phyloP scores from a whole-genome alignment of 2,797 vertebrate species.

The Taenioides sp. region DNA sequence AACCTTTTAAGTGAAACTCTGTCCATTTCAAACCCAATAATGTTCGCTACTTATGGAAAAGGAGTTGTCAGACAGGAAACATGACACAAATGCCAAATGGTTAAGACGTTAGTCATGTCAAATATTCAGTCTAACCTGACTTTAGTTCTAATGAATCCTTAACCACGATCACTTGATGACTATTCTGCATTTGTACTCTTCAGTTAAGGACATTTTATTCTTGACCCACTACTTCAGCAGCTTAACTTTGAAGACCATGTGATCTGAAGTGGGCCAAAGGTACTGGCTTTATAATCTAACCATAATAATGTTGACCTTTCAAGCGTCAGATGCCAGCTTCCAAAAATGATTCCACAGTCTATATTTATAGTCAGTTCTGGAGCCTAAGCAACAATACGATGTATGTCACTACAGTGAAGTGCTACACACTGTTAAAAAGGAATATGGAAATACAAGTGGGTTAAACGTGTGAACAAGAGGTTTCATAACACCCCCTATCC shows the following conservation, averaged over 20 bases:
- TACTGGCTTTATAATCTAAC: slow-evolving; percentile 57
- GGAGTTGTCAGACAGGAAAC: not conserved
- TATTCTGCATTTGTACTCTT: not conserved
- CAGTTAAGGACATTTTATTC: slow-evolving; percentile 17
- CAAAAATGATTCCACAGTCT: slow-evolving; percentile 48
- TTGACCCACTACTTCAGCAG: slow-evolving; percentile 16
- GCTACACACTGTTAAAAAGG: no score
- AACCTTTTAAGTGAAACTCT: not conserved
- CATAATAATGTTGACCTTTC: slow-evolving; percentile 67
- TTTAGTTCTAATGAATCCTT: not conserved
- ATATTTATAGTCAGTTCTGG: slow-evolving; percentile 58
- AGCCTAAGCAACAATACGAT: slow-evolving; percentile 34
- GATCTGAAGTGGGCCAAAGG: slow-evolving; percentile 69
- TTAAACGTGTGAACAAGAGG: no score
- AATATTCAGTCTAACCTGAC: not conserved
- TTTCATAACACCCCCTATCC: no score
- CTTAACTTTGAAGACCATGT: slow-evolving; percentile 44
- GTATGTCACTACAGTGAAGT: not conserved
- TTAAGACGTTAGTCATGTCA: not conserved
- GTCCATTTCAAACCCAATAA: not conserved
- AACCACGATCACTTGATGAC: no score
- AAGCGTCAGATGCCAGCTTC: slow-evolving; percentile 51
- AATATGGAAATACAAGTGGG: no score
- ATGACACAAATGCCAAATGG: not conserved
- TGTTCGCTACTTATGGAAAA: not conserved